Evolutionary conservation across 2,113 vertebrate species (phyloP), one percentile per base, ranked within the genome.

Genomic region (Mirza zaza): DNA sequence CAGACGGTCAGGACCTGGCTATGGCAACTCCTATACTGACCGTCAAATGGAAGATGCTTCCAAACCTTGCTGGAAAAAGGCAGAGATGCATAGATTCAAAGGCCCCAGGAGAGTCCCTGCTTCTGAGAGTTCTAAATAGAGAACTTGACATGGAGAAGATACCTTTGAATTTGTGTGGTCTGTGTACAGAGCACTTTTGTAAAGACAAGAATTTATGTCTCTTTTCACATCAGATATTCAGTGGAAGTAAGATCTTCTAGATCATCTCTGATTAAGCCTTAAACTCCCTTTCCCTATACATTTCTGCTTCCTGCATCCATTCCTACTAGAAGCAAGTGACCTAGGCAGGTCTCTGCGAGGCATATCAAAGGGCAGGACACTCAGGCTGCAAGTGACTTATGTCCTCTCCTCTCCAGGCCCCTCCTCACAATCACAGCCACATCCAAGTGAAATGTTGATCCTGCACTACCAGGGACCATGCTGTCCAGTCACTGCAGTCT

Each of bases 391-490:
- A 29, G 27, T 25, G 39, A 23, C 45, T 50, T 2, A 10, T n/a
- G 27, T 82, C 67, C 3, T 15, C 2, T 55, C 39, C 9, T 50
- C 29, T 59, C 25, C 29, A 48, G 36, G 14, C 2, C 32, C 55
- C 23, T 18, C 17, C 6, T 32, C 21, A 27, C 14, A n/a, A 3
- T 45, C 76, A 45, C 29, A 50, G 9, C 63, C 50, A 4, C 48
- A 27, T 12, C 5, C 7, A 1, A 21, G n/a, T 17, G 70, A n/a
- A 57, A 42, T 3, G 14, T n/a, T 42, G n/a, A 57, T 34, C 2
- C 0, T 1, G 21, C 0, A 8, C 18, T 0, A 1, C 42, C 42
- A 50, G 12, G 15, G 20, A 1, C 32, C 0, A 1, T 10, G n/a
- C 55, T 45, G 50, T 20, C 32, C n/a, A 25, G 0, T 67, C 75